Conservation (phyloP, 1,140 invertebrate genomes). For the Pogonomyrmex californicus region DNA sequence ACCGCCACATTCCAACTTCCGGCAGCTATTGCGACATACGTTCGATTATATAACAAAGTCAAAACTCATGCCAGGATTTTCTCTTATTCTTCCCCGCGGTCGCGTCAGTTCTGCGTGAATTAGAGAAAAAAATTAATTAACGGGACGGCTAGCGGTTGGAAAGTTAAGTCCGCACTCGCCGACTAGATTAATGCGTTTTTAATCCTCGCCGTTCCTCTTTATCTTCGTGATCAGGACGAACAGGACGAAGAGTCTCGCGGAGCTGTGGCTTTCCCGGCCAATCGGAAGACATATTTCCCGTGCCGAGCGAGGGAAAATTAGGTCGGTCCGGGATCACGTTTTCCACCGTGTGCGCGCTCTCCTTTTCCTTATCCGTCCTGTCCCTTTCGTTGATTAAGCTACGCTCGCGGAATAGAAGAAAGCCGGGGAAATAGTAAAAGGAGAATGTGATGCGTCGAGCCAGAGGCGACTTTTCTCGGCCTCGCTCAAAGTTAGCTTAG, state of each 20-base stretch:
- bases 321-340: conserved; percentile 43
- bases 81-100: not conserved
- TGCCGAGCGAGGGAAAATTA: conserved; percentile 33
- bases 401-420: conserved; percentile 49
- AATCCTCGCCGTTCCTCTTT: not conserved
- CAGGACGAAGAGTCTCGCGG: too few species aligned
- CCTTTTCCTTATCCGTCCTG: conserved; percentile 30
- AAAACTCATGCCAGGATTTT: conserved; percentile 20
- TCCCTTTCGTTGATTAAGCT: conserved; percentile 60
- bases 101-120: not conserved
- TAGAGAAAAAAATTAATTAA: conserved; percentile 27
- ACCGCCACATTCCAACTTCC: conserved; percentile 21
- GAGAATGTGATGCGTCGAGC: not conserved
- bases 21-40: not conserved
- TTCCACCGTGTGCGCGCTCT: not conserved
- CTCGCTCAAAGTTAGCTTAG: conserved; percentile 25
- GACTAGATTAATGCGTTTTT: conserved; percentile 43
- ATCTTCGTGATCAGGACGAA: conserved; percentile 11
- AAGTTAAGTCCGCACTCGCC: not conserved
- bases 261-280: not conserved
- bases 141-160: not conserved
- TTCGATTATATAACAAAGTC: not conserved
- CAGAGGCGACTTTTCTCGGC: conserved; percentile 15
- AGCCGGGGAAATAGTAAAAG: conserved; percentile 1
- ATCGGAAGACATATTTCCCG: conserved; percentile 38